Base-by-base conservation (phyloP, 2,113 vertebrate genomes). In the Actenoides lindsayi region DNA sequence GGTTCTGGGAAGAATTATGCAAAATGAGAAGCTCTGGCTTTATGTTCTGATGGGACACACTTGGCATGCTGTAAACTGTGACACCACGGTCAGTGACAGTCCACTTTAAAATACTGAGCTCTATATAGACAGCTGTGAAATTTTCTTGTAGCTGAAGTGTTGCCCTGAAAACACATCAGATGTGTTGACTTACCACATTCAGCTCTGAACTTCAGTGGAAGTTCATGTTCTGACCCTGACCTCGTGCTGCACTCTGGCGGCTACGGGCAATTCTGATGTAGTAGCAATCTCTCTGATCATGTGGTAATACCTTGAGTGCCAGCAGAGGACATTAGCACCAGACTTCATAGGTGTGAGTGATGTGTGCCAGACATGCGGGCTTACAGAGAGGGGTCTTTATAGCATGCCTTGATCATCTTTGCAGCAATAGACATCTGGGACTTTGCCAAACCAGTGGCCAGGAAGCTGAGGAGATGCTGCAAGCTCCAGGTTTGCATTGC, bases 1-100 rank as follows among this genome's bases (percentile, higher is more conserved):
- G 90, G 74, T 95, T 87, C 63, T 75, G 73, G 74, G 67, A 89
- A 82, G 96, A 95, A 93, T 97, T 95, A 95, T 62, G 62, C 94
- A 96, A 94, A 95, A 83, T 1, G 3, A 76, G 79, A 14, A 83
- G 48, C 87, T 94, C 81, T 62, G 65, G 60, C 24, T 92, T 96
- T 86, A 87, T 78, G 74, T 87, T 94, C 91, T 95, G 78, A 76
- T 10, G 74, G 81, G 83, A 95, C 0, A 1, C 33, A 13, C 83
- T 91, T 75, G n/a, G 57, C 39, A 8, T 10, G 51, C 87, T 54
- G 68, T 60, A 85, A 77, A 68, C 81, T 54, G 6, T 27, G 70
- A 87, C 4, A 23, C 77, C 80, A n/a, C 59, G 57, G 63, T 85
- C 83, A 37, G 57, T 68, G 67, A 88, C 85, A 60, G 44, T 62